phyloP scores from a whole-genome alignment of 2,888 invertebrate genomes.

The Metellina segmentata region DNA sequence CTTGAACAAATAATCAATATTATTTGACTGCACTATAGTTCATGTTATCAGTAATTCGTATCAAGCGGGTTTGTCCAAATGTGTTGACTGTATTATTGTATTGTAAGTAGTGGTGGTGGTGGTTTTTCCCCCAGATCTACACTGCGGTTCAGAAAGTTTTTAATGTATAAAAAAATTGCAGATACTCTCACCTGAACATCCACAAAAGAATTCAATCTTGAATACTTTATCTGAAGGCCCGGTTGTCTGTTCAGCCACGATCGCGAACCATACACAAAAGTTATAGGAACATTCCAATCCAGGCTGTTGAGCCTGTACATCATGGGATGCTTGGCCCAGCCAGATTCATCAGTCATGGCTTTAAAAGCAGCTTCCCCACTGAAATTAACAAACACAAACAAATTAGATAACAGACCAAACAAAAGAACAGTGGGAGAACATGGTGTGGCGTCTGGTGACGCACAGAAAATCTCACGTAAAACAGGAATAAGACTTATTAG shows the following conservation, averaged over 20 bases:
- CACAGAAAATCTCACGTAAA: too few relatives aligned
- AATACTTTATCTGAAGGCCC: conserved; percentile 88
- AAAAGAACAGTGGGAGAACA: background rate
- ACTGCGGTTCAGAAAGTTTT: too few relatives aligned
- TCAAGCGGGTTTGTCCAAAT: too few relatives aligned
- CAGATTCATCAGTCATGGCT: conserved; percentile 91
- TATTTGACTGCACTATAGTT: too few relatives aligned
- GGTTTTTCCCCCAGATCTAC: too few relatives aligned
- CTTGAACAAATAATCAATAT: too few relatives aligned
- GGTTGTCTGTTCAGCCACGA: conserved; percentile 96
- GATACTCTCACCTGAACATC: conserved; percentile 69
- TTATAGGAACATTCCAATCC: conserved; percentile 88
- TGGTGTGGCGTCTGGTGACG: too few relatives aligned
- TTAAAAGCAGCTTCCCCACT: conserved; percentile 96
- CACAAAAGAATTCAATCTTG: conserved; percentile 73
- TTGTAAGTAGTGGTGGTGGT: too few relatives aligned
- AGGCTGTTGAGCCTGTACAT: conserved; percentile 88
- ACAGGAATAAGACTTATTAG: too few relatives aligned
- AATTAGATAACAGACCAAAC: background rate
- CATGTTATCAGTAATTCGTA: too few relatives aligned
- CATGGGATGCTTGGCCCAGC: conserved; percentile 98
- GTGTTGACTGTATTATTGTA: too few relatives aligned
- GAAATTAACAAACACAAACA: background rate
- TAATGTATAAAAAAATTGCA: too few relatives aligned
- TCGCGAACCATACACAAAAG: conserved; percentile 93